phyloP scores from a whole-genome alignment of 2,888 invertebrate genomes.

The Chrysodeixis includens region DNA sequence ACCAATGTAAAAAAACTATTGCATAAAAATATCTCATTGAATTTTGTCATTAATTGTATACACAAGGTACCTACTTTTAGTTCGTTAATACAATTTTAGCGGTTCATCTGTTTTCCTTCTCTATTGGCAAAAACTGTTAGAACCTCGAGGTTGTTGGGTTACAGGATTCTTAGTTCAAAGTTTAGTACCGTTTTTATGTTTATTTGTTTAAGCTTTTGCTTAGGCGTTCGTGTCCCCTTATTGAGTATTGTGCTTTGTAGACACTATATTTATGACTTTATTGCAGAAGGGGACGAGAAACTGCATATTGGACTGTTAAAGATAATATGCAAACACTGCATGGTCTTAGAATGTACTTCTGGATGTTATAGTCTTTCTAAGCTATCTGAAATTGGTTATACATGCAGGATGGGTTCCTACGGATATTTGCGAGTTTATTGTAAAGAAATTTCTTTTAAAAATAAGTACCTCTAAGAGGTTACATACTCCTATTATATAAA shows the following conservation, averaged over 20 bases:
- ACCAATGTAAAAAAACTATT: too few relatives aligned
- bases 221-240: conserved; percentile 48
- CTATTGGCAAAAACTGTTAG: conserved; percentile 7
- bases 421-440: too few relatives aligned
- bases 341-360: not conserved
- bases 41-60: too few relatives aligned
- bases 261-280: conserved; percentile 42
- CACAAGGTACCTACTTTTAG: too few relatives aligned
- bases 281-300: conserved; percentile 18
- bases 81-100: too few relatives aligned
- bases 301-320: conserved; percentile 12
- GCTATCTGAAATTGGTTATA: not conserved
- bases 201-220: conserved; percentile 45
- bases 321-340: not conserved
- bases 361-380: not conserved
- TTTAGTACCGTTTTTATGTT: conserved; percentile 54
- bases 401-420: too few relatives aligned
- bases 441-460: too few relatives aligned
- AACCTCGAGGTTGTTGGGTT: conserved; percentile 47
- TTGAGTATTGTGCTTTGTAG: conserved; percentile 40
- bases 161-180: conserved; percentile 54
- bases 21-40: too few relatives aligned
- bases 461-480: too few relatives aligned
- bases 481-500: too few relatives aligned
- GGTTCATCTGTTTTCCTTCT: conserved; percentile 20